These are phyloP conservation scores for Trichopria drosophilae DNA, from an alignment of 2,888 invertebrate species.

Conservation along the genomic window DNA sequence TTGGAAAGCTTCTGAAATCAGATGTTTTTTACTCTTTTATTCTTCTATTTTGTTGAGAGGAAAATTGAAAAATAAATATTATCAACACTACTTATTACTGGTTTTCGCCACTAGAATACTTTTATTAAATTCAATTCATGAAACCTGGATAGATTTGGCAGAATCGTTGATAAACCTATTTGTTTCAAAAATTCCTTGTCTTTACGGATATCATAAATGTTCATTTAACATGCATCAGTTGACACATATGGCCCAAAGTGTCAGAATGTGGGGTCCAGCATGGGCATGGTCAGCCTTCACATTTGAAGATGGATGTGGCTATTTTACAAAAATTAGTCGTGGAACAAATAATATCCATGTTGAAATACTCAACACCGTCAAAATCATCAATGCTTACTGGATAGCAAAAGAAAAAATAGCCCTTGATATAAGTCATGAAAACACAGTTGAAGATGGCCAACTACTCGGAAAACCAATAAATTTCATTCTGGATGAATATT, in stretches of 20 bases:
- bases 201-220: no score
- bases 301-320: slow-evolving; percentile 22
- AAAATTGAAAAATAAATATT: slow-evolving; percentile 8
- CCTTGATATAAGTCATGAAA: background rate
- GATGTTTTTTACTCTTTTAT: slow-evolving; percentile 9
- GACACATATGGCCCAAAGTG: no score
- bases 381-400: slow-evolving; percentile 10
- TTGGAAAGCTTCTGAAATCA: slow-evolving; percentile 19
- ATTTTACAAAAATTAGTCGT: slow-evolving; percentile 17
- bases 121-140: slow-evolving; percentile 4
- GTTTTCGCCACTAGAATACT: slow-evolving; percentile 1
- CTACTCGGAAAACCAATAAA: no score
- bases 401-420: slow-evolving; percentile 5
- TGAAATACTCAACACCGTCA: slow-evolving; percentile 18
- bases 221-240: no score
- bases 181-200: no score
- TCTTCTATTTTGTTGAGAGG: slow-evolving; percentile 13
- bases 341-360: slow-evolving; percentile 21
- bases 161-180: slow-evolving; percentile 1
- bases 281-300: slow-evolving; percentile 20
- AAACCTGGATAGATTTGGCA: slow-evolving; percentile 1
- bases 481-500: no score
- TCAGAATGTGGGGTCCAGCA: slow-evolving; percentile 21
- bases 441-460: no score
- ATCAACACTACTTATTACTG: slow-evolving; percentile 12